Evolutionary conservation across 2,888 invertebrate genomes (phyloP).

Genomic region (Ashinkailepas kermadecensis): DNA sequence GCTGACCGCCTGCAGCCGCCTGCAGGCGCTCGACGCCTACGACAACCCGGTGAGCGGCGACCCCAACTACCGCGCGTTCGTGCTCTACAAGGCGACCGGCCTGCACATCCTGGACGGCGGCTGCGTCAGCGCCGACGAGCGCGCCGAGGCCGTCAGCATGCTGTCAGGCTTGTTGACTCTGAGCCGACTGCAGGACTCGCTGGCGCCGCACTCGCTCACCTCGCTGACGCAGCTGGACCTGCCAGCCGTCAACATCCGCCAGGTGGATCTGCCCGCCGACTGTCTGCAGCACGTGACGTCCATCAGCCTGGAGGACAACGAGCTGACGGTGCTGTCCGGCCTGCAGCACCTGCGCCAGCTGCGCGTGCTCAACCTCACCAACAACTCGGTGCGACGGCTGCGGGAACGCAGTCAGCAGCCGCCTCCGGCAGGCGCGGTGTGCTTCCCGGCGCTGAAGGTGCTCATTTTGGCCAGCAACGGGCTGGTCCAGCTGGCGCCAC

Average conservation of each 20-base stretch:
- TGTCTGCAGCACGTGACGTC: neutral
- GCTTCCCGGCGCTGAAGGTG: conserved; percentile 4
- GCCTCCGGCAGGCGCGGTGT: neutral
- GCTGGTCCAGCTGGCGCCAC: neutral
- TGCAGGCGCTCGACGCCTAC: conserved; percentile 3
- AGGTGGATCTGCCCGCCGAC: neutral
- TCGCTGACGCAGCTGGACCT: conserved; percentile 13
- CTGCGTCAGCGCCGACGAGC: neutral
- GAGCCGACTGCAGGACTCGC: neutral
- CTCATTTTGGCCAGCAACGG: neutral
- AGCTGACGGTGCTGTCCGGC: neutral
- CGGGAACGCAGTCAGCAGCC: neutral
- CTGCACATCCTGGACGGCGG: conserved; percentile 18
- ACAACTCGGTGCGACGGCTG: conserved; percentile 7
- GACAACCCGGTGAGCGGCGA: neutral
- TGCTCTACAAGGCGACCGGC: neutral
- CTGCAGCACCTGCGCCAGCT: conserved; percentile 4
- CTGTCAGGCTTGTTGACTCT: neutral
- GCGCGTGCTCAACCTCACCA: conserved; percentile 9
- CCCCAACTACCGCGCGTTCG: neutral
- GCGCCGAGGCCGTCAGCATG: neutral
- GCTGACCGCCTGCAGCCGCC: neutral
- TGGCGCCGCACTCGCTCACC: neutral
- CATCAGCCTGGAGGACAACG: conserved; percentile 5
- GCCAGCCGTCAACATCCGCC: neutral